phyloP scores from a whole-genome alignment of 2,888 invertebrate genomes.

The Eilema griseolum region DNA sequence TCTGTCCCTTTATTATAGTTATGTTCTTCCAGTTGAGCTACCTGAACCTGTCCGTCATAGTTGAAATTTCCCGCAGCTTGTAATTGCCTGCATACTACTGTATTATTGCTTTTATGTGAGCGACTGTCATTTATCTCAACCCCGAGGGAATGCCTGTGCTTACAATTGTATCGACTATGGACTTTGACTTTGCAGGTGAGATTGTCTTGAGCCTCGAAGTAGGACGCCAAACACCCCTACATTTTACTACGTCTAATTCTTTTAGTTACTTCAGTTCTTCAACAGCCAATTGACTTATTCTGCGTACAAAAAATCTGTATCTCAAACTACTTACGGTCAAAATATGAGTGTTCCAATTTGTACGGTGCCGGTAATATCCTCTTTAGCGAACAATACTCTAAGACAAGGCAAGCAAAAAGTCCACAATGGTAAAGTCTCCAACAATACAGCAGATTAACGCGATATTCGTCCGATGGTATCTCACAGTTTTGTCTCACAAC shows the following conservation, averaged over 20 bases:
- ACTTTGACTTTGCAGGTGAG: neutral
- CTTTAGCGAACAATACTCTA: conserved; percentile 7
- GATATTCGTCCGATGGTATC: conserved; percentile 70
- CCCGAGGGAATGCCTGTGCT: neutral
- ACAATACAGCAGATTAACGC: conserved; percentile 68
- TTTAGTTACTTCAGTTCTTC: too few relatives aligned
- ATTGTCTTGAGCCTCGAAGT: too few relatives aligned
- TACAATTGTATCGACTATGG: too few relatives aligned
- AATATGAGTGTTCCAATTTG: neutral
- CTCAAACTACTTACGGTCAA: neutral
- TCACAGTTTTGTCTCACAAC: conserved; percentile 52
- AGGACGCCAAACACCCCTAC: too few relatives aligned
- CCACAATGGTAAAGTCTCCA: conserved; percentile 55
- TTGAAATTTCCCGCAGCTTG: too few relatives aligned
- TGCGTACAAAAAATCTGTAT: neutral
- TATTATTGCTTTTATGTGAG: too few relatives aligned
- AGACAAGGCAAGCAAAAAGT: conserved; percentile 33
- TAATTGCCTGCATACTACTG: too few relatives aligned
- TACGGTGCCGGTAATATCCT: neutral
- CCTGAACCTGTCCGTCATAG: too few relatives aligned
- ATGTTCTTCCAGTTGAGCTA: too few relatives aligned
- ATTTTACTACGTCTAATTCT: too few relatives aligned
- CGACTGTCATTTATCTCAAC: neutral
- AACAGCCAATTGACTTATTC: too few relatives aligned
- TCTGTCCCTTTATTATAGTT: too few relatives aligned